Base-by-base conservation (phyloP, 2,113 vertebrate genomes). In the Excalfactoria chinensis region DNA sequence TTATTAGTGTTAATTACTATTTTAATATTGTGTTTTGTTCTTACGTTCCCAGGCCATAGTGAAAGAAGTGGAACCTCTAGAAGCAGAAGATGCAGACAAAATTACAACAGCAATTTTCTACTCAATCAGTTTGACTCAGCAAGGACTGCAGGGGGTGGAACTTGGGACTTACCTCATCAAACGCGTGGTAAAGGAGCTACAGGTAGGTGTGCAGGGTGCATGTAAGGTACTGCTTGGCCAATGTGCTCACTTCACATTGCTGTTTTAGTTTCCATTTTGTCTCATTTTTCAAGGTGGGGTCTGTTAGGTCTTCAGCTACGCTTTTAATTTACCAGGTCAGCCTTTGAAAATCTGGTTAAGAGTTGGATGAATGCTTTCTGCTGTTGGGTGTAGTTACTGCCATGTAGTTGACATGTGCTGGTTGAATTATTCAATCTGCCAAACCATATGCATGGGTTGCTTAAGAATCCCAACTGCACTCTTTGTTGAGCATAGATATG, bases 101-200 rank as follows among this genome's bases (percentile, higher is more conserved):
- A 98, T 99, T 43, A 97, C 98, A 4, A 96, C 98, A 0, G 99
- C 99, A 25, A 64, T 99, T 93, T 99, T 99, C 95, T 99, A 99
- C 95, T 99, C 99, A 21, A 98, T 99, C 97, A 99, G 99, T 68
- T 98, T 99, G 94, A 98, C 98, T 21, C 98, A 99, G 94, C 98
- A 98, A 19, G 99, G 99, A 13, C 98, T 99, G 67, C 99, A 99
- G 56, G 99, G 99, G 2, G 99, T 99, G 79, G 99, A 99, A 73
- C 98, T 99, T 4, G 99, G 99, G 10, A 98, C 98, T 73, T 98
- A 99, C 95, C 99, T 99, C 88, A 98, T 99, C 95, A 99, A 99
- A 94, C 98, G 97, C 30, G 99, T 99, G 34, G 98, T 99, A 20
- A 98, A 98, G 70, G 98, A 99, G 92, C 97, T 99, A 63, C 99